A percentile compares a stretch with the other conserved stretches of the same genome.
Conservation (phyloP, 2,113 vertebrate species). For the Scatophagus argus region DNA sequence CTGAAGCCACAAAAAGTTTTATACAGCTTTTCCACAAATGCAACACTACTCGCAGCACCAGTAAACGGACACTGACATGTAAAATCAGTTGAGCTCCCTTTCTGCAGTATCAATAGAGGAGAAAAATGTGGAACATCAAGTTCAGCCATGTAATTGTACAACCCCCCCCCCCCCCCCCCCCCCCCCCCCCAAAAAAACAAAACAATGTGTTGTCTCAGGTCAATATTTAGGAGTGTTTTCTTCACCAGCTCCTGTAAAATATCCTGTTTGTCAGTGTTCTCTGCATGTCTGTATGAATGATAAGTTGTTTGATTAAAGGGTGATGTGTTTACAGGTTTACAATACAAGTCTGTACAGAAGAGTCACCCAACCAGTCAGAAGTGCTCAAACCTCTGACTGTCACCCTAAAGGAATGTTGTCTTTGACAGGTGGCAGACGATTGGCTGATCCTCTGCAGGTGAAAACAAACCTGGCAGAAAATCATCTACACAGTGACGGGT, state of each 20-base stretch:
- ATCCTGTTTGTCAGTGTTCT: neutral
- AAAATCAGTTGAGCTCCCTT: neutral
- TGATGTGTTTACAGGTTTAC: neutral
- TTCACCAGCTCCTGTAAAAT: neutral
- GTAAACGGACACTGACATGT: neutral
- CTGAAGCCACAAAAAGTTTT: neutral
- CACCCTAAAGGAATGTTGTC: conserved; percentile 37
- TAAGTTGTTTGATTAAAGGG: conserved; percentile 20
- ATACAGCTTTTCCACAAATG: neutral
- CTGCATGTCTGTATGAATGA: neutral
- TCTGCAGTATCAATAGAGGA: neutral
- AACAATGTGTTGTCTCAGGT: neutral
- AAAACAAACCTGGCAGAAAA: conserved; percentile 10
- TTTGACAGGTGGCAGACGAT: conserved; percentile 33
- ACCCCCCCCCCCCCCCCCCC: too few species aligned
- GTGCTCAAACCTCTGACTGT: conserved; percentile 3
- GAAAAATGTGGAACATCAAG: conserved; percentile 39
- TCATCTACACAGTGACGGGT: conserved; percentile 20
- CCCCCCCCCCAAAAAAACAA: too few species aligned
- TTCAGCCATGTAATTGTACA: conserved; percentile 8
- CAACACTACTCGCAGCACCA: neutral
- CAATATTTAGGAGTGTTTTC: neutral
- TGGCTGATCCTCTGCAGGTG: conserved; percentile 52
- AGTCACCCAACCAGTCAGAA: conserved; percentile 51
- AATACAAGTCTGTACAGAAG: conserved; percentile 14